phyloP scores from a whole-genome alignment of 64 coral and sea anemone species.

The Dendronephthya gigantea region DNA sequence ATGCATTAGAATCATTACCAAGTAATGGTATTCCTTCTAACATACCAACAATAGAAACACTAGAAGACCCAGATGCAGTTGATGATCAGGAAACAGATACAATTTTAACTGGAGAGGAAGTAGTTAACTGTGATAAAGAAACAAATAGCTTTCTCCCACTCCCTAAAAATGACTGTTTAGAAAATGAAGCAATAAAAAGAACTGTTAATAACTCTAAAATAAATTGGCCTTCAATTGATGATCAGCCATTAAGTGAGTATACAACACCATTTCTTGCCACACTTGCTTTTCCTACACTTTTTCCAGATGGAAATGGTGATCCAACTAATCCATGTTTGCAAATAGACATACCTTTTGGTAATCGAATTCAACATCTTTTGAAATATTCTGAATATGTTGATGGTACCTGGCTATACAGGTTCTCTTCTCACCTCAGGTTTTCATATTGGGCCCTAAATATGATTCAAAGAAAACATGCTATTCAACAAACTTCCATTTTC shows the following conservation, averaged over 20 bases:
- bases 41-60: not conserved
- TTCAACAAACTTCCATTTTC: too few species aligned
- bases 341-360: too few species aligned
- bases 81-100: slow-evolving; percentile 23
- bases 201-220: slow-evolving; percentile 9
- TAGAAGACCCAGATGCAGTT: slow-evolving; percentile 16
- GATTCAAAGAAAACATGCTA: too few species aligned
- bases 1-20: slow-evolving; percentile 25
- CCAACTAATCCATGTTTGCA: too few species aligned
- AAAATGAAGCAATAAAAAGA: slow-evolving; percentile 18
- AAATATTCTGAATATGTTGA: too few species aligned
- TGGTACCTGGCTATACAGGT: too few species aligned
- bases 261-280: too few species aligned
- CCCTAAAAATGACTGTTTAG: not conserved
- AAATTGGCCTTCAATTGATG: slow-evolving; percentile 24
- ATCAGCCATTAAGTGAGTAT: slow-evolving; percentile 21
- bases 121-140: slow-evolving; percentile 19
- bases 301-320: too few species aligned
- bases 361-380: too few species aligned
- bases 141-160: slow-evolving; percentile 30
- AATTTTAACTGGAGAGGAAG: slow-evolving; percentile 29
- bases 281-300: too few species aligned
- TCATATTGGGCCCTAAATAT: too few species aligned
- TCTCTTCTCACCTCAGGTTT: too few species aligned
- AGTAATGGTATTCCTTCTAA: slow-evolving; percentile 27